Base-by-base conservation (phyloP, 2,113 vertebrate genomes). In the Albula glossodonta region DNA sequence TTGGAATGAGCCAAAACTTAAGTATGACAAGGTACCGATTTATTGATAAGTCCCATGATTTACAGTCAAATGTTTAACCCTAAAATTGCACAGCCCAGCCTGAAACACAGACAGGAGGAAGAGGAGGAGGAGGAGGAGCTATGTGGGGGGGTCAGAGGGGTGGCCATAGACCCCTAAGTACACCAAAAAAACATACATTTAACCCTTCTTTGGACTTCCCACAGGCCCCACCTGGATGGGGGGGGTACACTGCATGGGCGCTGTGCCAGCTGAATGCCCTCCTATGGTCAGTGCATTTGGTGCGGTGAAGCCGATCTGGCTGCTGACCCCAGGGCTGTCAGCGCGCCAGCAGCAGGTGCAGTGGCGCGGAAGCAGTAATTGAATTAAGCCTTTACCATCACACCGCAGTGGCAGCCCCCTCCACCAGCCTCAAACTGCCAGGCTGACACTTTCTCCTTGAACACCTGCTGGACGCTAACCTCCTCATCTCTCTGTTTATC, bases 361-460 rank as follows among this genome's bases (percentile, higher is more conserved):
- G 12, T 10, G 31, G 53, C 11, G 57, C 25, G 56, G 50, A 74
- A 78, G n/a, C 74, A 8, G 2, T 84, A 84, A 84, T 78, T 78
- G 10, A 84, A 78, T 84, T 78, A 84, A 13, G 70, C 74, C 66
- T 84, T 74, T 84, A 31, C 12, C 51, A 84, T 31, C 50, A 22
- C n/a, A 10, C 83, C 25, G 13, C 51, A 49, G 70, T 9, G 70
- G 70, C 11, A 9, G 25, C 10, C n/a, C 66, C 17, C 25, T 77
- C 70, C 25, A 4, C n/a, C 25, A 11, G n/a, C 66, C 41, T 9
- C 49, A 25, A n/a, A 19, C 48, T 11, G 63, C 22, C 70, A 10
- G 51, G 51, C 83, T 84, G 51, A 84, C 51, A 53, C 66, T 48
- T 56, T 51, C 83, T 77, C 66, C 83, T 78, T 77, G 19, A 84